phyloP scores from a whole-genome alignment of 2,888 invertebrate genomes.

The Drosophila barbarae region DNA sequence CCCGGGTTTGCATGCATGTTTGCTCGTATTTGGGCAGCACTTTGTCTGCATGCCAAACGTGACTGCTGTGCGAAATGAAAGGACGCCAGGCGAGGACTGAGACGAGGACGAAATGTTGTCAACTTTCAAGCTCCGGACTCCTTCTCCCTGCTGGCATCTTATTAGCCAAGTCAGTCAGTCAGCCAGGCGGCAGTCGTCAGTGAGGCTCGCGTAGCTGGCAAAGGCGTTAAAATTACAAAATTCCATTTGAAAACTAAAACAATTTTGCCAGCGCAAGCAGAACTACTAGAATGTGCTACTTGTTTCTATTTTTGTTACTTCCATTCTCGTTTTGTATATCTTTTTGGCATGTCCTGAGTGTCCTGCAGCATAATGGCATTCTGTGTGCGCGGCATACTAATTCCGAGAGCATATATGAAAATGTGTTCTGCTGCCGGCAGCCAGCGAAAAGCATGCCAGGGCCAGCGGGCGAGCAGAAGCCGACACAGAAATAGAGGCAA shows the following conservation, averaged over 20 bases:
- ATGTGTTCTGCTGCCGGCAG: slow-evolving; percentile 21
- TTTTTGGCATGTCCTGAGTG: slow-evolving; percentile 53
- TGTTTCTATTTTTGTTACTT: slow-evolving; percentile 21
- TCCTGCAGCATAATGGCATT: slow-evolving; percentile 73
- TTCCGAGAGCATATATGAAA: slow-evolving; percentile 46
- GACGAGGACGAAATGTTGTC: slow-evolving; percentile 46
- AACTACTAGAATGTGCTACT: slow-evolving; percentile 47
- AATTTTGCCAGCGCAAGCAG: slow-evolving; percentile 56
- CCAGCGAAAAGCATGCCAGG: slow-evolving; percentile 69
- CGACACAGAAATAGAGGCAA: slow-evolving; percentile 33
- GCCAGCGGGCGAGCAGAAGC: slow-evolving; percentile 33
- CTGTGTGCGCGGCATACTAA: slow-evolving; percentile 74
- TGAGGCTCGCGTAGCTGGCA: slow-evolving; percentile 18
- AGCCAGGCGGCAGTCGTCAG: background rate
- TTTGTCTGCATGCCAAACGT: slow-evolving; percentile 61
- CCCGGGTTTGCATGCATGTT: slow-evolving; percentile 28
- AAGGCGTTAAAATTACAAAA: slow-evolving; percentile 77
- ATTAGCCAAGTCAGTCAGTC: slow-evolving; percentile 27
- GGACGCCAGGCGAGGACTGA: slow-evolving; percentile 8
- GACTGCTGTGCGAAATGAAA: slow-evolving; percentile 61
- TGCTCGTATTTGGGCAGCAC: slow-evolving; percentile 54
- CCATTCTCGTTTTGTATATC: slow-evolving; percentile 11
- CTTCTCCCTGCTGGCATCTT: slow-evolving; percentile 23
- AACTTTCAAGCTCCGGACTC: slow-evolving; percentile 46
- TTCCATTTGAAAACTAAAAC: slow-evolving; percentile 77